Base-by-base conservation (phyloP, 2,113 vertebrate species). In the Paramisgurnus dabryanus region DNA sequence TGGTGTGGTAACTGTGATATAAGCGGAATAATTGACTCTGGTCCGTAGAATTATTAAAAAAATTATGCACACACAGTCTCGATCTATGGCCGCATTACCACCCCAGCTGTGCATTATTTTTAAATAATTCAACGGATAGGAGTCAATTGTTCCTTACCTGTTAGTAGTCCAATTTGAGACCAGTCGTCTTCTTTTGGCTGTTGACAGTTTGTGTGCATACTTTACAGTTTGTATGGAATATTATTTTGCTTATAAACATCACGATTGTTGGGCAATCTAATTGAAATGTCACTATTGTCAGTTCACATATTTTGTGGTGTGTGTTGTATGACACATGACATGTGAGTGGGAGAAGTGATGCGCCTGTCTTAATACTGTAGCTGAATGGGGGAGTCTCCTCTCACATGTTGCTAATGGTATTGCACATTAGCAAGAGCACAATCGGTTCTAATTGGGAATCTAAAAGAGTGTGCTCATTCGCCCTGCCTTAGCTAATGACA, bases 401-500 rank as follows among this genome's bases (percentile, higher is more conserved):
- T 49, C 50, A 82, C 83, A 82, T 78, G 73, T 80, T 83, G 79
- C 73, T 78, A 41, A 57, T 27, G 50, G 71, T 64, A 60, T 41
- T 41, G 77, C 61, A 71, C 79, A 79, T 71, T 50, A 78, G 39
- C 58, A 67, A 58, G 73, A 55, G 53, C 34, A 76, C 73, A 80
- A 82, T 82, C 71, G 8, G 18, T 22, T 65, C 49, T 88, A 85
- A 86, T 73, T 78, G 78, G 86, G 49, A 76, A 72, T 79, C 86
- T 18, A 1, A 82, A 89, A 87, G 75, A 73, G 40, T 73, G 66
- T 41, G 17, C 12, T 53, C 66, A 40, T 55, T 68, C 5, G 0
- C 53, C 67, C 82, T 70, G 68, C 39, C 68, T 71, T 3, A 0
- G 0, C 72, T 83, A 82, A 63, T 82, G 57, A 86, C 78, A 50